A percentile compares a stretch with the other conserved stretches of the same genome.
These are phyloP conservation scores for Conopomorpha cramerella DNA, from an alignment of 1,140 invertebrate genomes.

Conservation along the genomic window DNA sequence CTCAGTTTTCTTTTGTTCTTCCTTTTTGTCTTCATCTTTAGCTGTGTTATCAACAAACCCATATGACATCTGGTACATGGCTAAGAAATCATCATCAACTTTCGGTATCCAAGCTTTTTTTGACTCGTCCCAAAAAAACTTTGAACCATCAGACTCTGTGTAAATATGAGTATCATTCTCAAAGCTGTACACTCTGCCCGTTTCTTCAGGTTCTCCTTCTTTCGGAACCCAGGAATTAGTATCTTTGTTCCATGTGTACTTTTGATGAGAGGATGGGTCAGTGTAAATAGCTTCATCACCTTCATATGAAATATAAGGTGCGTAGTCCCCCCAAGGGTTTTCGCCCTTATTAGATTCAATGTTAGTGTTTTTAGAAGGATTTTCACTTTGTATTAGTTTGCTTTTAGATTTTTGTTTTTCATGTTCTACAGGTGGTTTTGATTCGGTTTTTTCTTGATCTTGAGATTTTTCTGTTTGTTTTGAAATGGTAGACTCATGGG, in stretches of 20 bases:
- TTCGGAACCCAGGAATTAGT: constrained; percentile 68
- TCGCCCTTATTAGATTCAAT: constrained; percentile 4
- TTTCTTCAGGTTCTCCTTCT: constrained; percentile 23
- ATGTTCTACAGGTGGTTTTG: no score
- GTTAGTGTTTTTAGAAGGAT: constrained; percentile 3
- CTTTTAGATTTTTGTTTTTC: no score
- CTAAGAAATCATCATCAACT: constrained; percentile 96
- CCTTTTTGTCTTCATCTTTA: constrained; percentile 23
- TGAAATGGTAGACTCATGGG: no score
- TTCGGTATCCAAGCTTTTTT: constrained; percentile 97
- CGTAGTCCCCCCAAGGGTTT: constrained; percentile 33
- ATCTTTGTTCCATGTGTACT: constrained; percentile 70
- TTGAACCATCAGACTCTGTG: constrained; percentile 86
- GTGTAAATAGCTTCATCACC: constrained; percentile 74
- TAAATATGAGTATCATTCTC: constrained; percentile 81
- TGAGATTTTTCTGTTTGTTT: no score
- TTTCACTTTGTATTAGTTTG: constrained; percentile 1
- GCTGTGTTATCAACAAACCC: constrained; percentile 73
- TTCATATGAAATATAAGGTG: constrained; percentile 63
- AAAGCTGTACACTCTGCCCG: constrained; percentile 66
- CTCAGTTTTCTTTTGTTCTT: constrained; percentile 23
- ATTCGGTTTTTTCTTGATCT: no score
- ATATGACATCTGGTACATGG: constrained; percentile 94
- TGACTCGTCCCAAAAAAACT: constrained; percentile 88
- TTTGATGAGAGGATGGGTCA: constrained; percentile 68